phyloP scores from a whole-genome alignment of 30 jellyfish, hydroid and myxozoan species.

The Aurelia coerulea region DNA sequence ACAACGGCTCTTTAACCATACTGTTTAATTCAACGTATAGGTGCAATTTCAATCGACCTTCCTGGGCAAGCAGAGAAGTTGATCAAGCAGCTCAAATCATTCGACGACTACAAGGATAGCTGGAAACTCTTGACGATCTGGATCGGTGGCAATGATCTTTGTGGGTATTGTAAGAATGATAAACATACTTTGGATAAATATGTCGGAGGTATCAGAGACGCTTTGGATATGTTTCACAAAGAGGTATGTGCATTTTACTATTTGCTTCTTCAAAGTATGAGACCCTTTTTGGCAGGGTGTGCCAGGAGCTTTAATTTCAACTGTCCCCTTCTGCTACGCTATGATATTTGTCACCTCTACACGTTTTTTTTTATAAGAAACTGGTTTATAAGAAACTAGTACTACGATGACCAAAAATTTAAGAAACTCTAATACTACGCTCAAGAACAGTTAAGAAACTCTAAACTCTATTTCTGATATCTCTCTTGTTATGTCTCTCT shows the following conservation, averaged over 20 bases:
- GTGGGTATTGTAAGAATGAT: conserved; percentile 71
- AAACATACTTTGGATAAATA: conserved; percentile 64
- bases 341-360: too few species aligned
- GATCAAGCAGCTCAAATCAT: conserved; percentile 29
- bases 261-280: too few species aligned
- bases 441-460: too few species aligned
- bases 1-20: not conserved
- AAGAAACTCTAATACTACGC: too few species aligned
- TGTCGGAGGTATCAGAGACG: conserved; percentile 66
- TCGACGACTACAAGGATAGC: conserved; percentile 49
- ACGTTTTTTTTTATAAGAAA: too few species aligned
- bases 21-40: conserved; percentile 14
- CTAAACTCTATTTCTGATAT: too few species aligned
- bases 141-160: conserved; percentile 89
- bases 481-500: too few species aligned
- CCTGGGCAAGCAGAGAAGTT: conserved; percentile 79
- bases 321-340: too few species aligned
- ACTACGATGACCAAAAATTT: too few species aligned
- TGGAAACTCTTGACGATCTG: conserved; percentile 87
- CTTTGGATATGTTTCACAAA: conserved; percentile 59
- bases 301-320: too few species aligned
- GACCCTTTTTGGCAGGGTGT: too few species aligned
- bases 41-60: conserved; percentile 78
- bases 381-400: too few species aligned
- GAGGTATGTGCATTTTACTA: conserved; percentile 23